These are phyloP conservation scores for Psittacara wagleri DNA, from an alignment of 2,113 vertebrate genomes.

Conservation along the genomic window DNA sequence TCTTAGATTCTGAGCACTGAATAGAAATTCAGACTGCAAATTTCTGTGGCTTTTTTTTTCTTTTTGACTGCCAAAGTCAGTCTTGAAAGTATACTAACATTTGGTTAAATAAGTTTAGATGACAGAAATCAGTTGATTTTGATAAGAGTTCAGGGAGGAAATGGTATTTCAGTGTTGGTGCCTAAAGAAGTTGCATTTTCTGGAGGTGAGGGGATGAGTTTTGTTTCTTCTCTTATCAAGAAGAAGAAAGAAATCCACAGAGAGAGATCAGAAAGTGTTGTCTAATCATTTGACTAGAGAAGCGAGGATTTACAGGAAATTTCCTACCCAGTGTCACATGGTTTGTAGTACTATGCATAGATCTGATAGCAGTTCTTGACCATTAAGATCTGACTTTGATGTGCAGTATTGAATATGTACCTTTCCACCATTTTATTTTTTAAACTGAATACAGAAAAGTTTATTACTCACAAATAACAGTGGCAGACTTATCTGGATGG, in stretches of 20 bases:
- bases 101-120: not conserved
- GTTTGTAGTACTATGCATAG: not conserved
- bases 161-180: not conserved
- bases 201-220: rapidly evolving
- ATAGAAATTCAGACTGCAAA: not conserved
- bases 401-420: not conserved
- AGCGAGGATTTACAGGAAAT: not conserved
- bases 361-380: not conserved
- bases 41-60: not conserved
- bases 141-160: not conserved
- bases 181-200: not conserved
- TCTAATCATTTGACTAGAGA: not conserved
- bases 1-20: not conserved
- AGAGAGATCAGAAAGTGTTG: not conserved
- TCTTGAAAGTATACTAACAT: not conserved
- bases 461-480: not conserved
- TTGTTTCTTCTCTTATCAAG: not conserved
- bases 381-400: not conserved
- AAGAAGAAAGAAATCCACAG: not conserved
- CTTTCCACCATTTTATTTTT: not conserved
- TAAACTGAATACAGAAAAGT: not conserved
- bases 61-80: not conserved
- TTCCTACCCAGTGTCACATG: not conserved
- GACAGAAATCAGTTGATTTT: not conserved
- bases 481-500: not conserved